These are phyloP conservation scores for Nebria brevicollis DNA, from an alignment of 2,888 invertebrate genomes.

Conservation along the genomic window DNA sequence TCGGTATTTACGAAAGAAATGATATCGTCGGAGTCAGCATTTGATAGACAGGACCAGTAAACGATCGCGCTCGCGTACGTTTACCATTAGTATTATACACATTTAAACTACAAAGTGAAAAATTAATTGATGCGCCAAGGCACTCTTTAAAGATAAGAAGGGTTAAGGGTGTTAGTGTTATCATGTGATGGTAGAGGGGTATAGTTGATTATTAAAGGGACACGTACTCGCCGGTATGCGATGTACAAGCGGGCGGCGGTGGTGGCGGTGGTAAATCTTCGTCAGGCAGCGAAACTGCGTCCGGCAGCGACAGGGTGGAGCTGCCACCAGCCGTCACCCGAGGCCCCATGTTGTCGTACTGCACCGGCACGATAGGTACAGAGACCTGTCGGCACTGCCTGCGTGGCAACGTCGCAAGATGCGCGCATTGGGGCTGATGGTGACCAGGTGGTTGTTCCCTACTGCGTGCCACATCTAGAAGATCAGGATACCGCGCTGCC, in stretches of 20 bases:
- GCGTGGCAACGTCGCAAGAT: conserved; percentile 61
- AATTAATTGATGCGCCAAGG: conserved; percentile 48
- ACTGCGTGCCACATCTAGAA: conserved; percentile 75
- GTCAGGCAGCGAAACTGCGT: conserved; percentile 62
- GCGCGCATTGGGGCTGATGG: conserved; percentile 50
- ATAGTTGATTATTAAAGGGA: conserved; percentile 61
- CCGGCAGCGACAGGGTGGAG: conserved; percentile 85
- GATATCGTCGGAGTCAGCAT: conserved; percentile 11
- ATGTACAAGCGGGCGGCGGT: conserved; percentile 69
- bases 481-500: conserved; percentile 81
- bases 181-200: background rate
- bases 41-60: conserved; percentile 4
- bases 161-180: conserved; percentile 19
- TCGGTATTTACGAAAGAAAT: background rate
- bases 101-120: conserved; percentile 46
- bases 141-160: conserved; percentile 48
- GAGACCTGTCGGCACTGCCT: conserved; percentile 52
- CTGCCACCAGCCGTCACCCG: conserved; percentile 89
- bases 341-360: conserved; percentile 92
- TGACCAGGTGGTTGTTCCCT: conserved; percentile 57
- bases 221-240: conserved; percentile 69
- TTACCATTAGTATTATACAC: conserved; percentile 9
- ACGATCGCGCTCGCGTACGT: background rate
- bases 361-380: conserved; percentile 67
- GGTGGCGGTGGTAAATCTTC: conserved; percentile 65